Evolutionary conservation across 2,113 vertebrate genomes (phyloP).

Genomic region (Sciurus niger): DNA sequence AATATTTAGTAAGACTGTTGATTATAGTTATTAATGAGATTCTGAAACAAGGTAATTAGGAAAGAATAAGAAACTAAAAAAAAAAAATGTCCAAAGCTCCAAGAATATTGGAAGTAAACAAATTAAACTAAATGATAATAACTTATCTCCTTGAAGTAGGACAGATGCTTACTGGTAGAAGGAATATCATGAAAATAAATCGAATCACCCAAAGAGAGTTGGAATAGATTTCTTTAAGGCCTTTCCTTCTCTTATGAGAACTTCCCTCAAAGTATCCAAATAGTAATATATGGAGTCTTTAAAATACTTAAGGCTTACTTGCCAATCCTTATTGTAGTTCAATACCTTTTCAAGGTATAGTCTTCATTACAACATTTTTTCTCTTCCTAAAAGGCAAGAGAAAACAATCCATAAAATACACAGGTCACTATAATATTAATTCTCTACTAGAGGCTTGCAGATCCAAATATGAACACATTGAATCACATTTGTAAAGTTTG

Average conservation of each 20-base stretch:
- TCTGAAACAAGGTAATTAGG: slow-evolving; percentile 4
- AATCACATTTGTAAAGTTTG: not conserved
- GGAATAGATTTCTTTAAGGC: not conserved
- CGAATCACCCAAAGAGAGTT: not conserved
- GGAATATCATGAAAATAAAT: not conserved
- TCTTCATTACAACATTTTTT: not conserved
- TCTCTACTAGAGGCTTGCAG: not conserved
- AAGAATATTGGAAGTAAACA: not conserved
- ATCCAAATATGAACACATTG: not conserved
- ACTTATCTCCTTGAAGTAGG: slow-evolving; percentile 13
- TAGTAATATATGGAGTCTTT: not conserved
- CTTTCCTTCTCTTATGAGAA: not conserved
- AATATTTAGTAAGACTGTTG: slow-evolving; percentile 25
- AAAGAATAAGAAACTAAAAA: slow-evolving; percentile 48
- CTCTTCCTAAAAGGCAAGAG: not conserved
- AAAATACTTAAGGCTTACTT: not conserved
- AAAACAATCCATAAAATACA: not conserved
- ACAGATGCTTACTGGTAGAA: not conserved
- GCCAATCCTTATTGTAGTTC: not conserved
- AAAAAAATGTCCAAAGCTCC: not conserved
- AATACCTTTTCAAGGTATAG: not conserved
- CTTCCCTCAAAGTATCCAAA: not conserved
- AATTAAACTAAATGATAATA: slow-evolving; percentile 22
- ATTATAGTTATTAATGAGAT: slow-evolving; percentile 17
- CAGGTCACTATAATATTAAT: not conserved